Percentiles rank a stretch among this genome's conserved stretches.
Conservation (phyloP, 2,113 vertebrate genomes). For the Hippoglossus stenolepis region DNA sequence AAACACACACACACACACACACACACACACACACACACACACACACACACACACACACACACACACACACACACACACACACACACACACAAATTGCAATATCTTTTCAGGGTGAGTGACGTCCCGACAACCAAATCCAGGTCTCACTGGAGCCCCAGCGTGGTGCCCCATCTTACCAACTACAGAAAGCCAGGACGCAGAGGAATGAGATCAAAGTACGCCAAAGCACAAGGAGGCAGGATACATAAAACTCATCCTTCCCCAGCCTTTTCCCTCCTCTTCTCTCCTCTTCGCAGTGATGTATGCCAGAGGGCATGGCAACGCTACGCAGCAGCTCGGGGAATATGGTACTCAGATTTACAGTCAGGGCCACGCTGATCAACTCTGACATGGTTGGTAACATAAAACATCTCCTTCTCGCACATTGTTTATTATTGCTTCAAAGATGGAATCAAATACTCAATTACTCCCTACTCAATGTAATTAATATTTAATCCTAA, state of each 20-base stretch:
- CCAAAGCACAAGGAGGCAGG: constrained; percentile 58
- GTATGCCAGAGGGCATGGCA: constrained; percentile 69
- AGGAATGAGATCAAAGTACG: constrained; percentile 73
- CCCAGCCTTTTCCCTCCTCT: constrained; percentile 42
- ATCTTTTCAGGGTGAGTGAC: constrained; percentile 43
- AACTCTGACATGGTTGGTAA: constrained; percentile 8
- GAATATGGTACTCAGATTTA: constrained; percentile 36
- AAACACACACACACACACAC: neutral
- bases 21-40: neutral
- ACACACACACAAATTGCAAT: constrained; percentile 1
- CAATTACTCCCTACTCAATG: neutral
- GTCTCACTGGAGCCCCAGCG: constrained; percentile 66
- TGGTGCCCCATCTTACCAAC: constrained; percentile 56
- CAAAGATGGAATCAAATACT: neutral
- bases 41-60: neutral
- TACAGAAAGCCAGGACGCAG: constrained; percentile 59
- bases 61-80: neutral
- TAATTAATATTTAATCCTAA: neutral
- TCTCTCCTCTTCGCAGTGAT: constrained; percentile 59
- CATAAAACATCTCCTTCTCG: constrained; percentile 6
- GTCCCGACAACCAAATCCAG: constrained; percentile 54
- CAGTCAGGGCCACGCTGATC: constrained; percentile 13
- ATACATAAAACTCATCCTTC: constrained; percentile 66
- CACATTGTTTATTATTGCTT: neutral
- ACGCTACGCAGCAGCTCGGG: constrained; percentile 54